phyloP scores from a whole-genome alignment of 2,888 invertebrate species.

The Hanleya hanleyi region DNA sequence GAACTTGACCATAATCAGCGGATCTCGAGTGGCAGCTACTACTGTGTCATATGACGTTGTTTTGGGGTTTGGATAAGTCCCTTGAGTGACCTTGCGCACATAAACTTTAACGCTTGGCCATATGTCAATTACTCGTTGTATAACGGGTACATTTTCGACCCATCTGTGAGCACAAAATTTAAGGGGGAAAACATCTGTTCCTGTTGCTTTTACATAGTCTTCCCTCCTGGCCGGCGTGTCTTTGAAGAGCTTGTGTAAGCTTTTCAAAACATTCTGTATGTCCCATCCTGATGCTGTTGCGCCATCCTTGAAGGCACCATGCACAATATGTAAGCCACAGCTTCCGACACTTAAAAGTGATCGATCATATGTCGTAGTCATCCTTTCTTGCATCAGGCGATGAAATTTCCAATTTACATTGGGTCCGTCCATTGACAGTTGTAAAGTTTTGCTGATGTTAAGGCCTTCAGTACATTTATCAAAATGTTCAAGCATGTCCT shows the following conservation, averaged over 20 bases:
- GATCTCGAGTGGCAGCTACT: background rate
- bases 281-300: no score
- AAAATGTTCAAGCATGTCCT: no score
- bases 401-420: background rate
- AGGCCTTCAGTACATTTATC: conserved; percentile 33
- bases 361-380: background rate
- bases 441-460: background rate
- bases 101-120: background rate
- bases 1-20: background rate
- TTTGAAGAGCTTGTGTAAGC: conserved; percentile 15
- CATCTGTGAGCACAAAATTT: conserved; percentile 20
- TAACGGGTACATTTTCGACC: conserved; percentile 21
- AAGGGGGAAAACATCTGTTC: conserved; percentile 1
- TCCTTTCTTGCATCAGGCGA: background rate
- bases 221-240: conserved; percentile 14
- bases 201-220: conserved; percentile 14
- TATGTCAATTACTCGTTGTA: background rate
- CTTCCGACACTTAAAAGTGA: conserved; percentile 49
- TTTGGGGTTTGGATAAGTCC: background rate
- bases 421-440: conserved; percentile 5
- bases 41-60: background rate
- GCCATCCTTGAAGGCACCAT: conserved; percentile 42
- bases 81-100: background rate
- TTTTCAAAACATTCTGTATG: no score
- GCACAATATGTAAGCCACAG: conserved; percentile 56